A percentile compares a stretch with the other conserved stretches of the same genome.
Evolutionary conservation across 2,113 vertebrate genomes (phyloP).

Genomic region (Oncorhynchus keta): DNA sequence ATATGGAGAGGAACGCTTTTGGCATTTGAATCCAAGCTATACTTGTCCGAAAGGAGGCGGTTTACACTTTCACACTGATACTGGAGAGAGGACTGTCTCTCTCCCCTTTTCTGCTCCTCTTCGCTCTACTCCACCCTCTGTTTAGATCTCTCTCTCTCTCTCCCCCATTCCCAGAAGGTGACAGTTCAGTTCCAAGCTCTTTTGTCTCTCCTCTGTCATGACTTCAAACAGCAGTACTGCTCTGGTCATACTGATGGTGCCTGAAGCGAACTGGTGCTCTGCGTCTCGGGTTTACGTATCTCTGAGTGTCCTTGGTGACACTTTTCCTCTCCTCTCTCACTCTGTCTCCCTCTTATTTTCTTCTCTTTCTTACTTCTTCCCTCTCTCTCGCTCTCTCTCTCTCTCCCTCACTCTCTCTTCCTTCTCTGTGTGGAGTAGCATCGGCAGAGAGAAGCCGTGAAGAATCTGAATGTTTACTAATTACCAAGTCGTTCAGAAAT

Average conservation of each 20-base stretch:
- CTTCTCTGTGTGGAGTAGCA: constrained; percentile 37
- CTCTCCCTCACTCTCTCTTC: constrained; percentile 59
- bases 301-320: constrained; percentile 68
- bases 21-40: constrained; percentile 11
- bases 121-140: not conserved
- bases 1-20: constrained; percentile 14
- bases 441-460: constrained; percentile 16
- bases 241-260: constrained; percentile 57
- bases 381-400: constrained; percentile 47
- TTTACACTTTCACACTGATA: too few relatives aligned
- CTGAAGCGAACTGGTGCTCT: constrained; percentile 52
- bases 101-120: too few relatives aligned
- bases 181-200: not conserved
- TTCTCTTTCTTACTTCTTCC: constrained; percentile 30
- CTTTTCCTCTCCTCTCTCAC: constrained; percentile 53
- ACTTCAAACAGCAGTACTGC: constrained; percentile 64
- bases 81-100: too few relatives aligned
- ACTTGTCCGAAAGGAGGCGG: too few relatives aligned
- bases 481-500: constrained; percentile 37
- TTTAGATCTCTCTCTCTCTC: not conserved
- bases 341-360: constrained; percentile 33
- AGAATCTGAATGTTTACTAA: constrained; percentile 50
- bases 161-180: not conserved
- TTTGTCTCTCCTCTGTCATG: constrained; percentile 30
- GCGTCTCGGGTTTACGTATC: constrained; percentile 69